Conservation (phyloP, 2,113 vertebrate species). For the Atrichornis clamosus region DNA sequence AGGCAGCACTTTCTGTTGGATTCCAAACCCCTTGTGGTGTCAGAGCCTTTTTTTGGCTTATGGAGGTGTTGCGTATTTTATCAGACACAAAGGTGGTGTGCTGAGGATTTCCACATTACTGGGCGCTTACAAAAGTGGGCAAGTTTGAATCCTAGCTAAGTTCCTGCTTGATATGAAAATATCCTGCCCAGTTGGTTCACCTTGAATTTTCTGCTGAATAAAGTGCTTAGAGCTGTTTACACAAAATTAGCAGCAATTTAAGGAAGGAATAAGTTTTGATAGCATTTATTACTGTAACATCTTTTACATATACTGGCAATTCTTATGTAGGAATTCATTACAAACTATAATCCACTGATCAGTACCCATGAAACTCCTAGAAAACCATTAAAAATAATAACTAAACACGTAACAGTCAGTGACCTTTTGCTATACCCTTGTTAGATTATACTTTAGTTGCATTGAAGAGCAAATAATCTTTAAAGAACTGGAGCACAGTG, state of each 20-base stretch:
- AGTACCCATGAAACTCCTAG: background rate
- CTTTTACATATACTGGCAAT: background rate
- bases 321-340: background rate
- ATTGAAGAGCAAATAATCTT: background rate
- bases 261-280: background rate
- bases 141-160: background rate
- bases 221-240: background rate
- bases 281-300: background rate
- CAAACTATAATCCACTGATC: background rate
- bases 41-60: accelerated
- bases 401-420: background rate
- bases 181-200: background rate
- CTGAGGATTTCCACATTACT: background rate
- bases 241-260: background rate
- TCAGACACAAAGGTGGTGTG: background rate
- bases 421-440: background rate
- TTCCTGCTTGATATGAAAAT: background rate
- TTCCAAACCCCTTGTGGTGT: background rate
- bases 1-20: background rate
- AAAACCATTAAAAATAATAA: background rate
- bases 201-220: background rate
- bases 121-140: background rate
- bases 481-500: background rate
- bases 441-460: background rate
- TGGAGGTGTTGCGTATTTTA: background rate